Evolutionary conservation across 2,888 invertebrate species (phyloP), one percentile per base, ranked within the genome.

Genomic region (Pyrocoelia pectoralis): DNA sequence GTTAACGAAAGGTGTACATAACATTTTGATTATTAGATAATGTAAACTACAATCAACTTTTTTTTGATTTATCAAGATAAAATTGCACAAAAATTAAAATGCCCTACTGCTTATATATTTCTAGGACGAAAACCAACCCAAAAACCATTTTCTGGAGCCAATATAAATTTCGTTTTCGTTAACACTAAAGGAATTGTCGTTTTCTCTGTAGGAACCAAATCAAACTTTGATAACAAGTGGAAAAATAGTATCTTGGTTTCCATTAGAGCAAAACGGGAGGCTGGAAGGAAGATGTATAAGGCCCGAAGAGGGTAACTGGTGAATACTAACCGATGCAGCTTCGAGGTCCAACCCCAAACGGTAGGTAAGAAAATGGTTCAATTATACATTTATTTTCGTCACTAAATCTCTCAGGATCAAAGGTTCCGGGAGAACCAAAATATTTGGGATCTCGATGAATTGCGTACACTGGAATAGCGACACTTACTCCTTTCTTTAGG

Each of bases 371-470:
- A 71, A 83, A 83, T 0, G 84, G 80, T 0, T 82, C 80, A 52
- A 85, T 80, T 5, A 82, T 79, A 15, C 79, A 79, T 71, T 83
- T 85, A 66, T 83, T 84, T 13, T 85, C 84, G 0, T 81, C 80
- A 68, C 82, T 80, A 71, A 87, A 87, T 58, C 87, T 78, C 64
- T 85, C 85, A 0, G 84, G 84, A 43, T 79, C 79, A 68, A 85
- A 85, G 50, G 79, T 77, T 0, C 83, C 73, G 0, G 87, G 87
- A 28, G 87, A 80, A 0, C 85, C 84, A 69, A 84, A 87, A 67
- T 82, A 79, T 12, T 84, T 77, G 0, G 84, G 81, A 71, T 87
- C 86, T 76, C 82, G 83, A 56, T 87, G 86, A 3, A 87, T 73
- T 0, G 82, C 85, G 55, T 80, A 81, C 2, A 83, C 72, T 0